Evolutionary conservation across 2,113 vertebrate species (phyloP), one percentile per base, ranked within the genome.

Genomic region (Psephotus haematonotus): DNA sequence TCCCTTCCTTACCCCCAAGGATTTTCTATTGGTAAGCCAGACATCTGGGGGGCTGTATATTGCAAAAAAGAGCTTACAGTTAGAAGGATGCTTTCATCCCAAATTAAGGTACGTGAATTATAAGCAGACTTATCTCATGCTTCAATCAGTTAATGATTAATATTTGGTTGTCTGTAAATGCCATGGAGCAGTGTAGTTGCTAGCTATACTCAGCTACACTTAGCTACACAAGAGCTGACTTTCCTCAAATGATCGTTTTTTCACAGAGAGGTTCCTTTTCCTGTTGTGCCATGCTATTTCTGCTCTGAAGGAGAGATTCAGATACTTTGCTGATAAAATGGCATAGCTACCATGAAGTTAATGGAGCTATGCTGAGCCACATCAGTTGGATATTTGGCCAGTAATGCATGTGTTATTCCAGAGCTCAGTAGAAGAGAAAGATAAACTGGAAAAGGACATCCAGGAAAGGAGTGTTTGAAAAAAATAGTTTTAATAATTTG

Each of bases 91-190:
- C 46, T 90, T 93, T 96, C 65, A 83, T 83, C 55, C 65, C 60
- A 91, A 81, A 82, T 91, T 44, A 89, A 90, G 79, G 49, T 88
- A 25, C 82, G 55, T 81, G 75, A 57, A 70, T 84, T 91, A 84
- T 82, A 92, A 84, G 52, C 77, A 63, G 64, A 37, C 55, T 79
- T 70, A 62, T 89, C 86, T 94, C 28, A 3, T 81, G 37, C 74
- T 89, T 46, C n/a, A 46, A 33, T 69, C 86, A 92, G 88, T 89
- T 89, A 90, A 70, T 76, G 20, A 41, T 77, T 93, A 46, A 47
- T 72, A 33, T 57, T 92, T 59, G 37, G 25, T 50, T 57, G n/a
- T 17, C 69, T 78, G 65, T 80, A 89, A 86, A 79, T 82, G 65
- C 41, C 83, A 75, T 12, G 68, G 67, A 92, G 60, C 46, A 55